phyloP scores from a whole-genome alignment of 2,888 invertebrate species.

The Sarcophaga rosellei region DNA sequence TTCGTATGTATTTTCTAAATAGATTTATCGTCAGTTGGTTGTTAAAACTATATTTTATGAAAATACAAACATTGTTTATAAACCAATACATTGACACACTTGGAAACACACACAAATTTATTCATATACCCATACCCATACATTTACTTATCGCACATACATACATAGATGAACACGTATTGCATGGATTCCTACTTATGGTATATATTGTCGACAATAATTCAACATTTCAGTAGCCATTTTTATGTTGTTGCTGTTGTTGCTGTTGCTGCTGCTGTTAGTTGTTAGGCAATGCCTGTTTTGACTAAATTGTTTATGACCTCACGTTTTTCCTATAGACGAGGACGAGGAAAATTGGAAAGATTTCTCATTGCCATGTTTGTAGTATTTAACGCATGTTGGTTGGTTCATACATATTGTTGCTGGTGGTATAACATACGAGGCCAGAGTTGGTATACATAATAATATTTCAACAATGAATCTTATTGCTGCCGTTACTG shows the following conservation, averaged over 20 bases:
- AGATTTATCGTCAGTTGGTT: constrained; percentile 65
- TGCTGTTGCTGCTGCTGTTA: constrained; percentile 44
- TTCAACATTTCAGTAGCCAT: constrained; percentile 66
- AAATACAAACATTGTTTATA: constrained; percentile 51
- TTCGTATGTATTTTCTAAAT: constrained; percentile 49
- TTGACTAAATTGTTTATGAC: constrained; percentile 68
- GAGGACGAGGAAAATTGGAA: constrained; percentile 51
- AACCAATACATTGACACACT: constrained; percentile 20
- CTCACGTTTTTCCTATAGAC: constrained; percentile 64
- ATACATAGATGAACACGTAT: constrained; percentile 9
- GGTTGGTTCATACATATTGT: constrained; percentile 25
- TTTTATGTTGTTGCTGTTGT: constrained; percentile 31
- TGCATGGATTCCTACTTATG: constrained; percentile 40
- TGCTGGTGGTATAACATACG: constrained; percentile 19
- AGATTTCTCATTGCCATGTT: constrained; percentile 51
- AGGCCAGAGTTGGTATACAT: constrained; percentile 62
- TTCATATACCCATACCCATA: not conserved
- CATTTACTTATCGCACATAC: not conserved
- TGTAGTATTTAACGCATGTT: constrained; percentile 57
- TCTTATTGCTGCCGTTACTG: constrained; percentile 28
- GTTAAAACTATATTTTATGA: constrained; percentile 66
- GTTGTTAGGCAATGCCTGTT: constrained; percentile 45
- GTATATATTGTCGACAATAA: constrained; percentile 60
- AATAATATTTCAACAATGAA: constrained; percentile 61
- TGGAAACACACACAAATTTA: not conserved